Conservation (phyloP, 1,140 invertebrate genomes). For the Macrosteles quadrilineatus region DNA sequence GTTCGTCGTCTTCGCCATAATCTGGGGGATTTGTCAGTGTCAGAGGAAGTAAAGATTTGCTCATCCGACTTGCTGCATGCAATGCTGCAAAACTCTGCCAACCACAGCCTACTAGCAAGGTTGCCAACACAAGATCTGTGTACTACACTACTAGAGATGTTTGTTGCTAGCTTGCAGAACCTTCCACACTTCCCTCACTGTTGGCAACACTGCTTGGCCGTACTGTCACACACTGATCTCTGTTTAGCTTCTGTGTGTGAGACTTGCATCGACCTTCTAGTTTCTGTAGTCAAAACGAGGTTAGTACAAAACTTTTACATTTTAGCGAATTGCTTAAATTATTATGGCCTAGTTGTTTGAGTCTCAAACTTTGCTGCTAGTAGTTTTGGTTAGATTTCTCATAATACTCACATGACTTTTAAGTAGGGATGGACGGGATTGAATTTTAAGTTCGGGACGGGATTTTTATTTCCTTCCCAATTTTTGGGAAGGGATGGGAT, state of each 20-base stretch:
- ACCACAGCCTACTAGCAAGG: not conserved
- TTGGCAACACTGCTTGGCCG: not conserved
- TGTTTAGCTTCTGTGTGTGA: not conserved
- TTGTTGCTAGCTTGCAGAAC: not conserved
- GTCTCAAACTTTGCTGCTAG: no score
- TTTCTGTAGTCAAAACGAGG: not conserved
- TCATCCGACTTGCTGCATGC: not conserved
- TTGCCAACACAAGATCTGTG: not conserved
- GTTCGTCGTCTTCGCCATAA: not conserved
- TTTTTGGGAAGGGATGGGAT: no score
- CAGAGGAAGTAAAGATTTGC: not conserved
- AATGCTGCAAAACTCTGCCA: slow-evolving; percentile 9
- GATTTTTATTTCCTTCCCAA: no score
- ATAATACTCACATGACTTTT: no score
- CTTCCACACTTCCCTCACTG: not conserved
- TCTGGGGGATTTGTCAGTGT: not conserved
- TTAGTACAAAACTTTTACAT: no score
- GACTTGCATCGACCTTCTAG: not conserved
- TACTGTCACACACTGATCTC: not conserved
- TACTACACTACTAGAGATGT: not conserved
- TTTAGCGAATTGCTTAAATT: no score
- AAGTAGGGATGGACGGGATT: no score
- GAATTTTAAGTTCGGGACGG: no score
- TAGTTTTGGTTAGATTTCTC: no score
- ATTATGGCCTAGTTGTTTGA: no score